Conservation (phyloP, 2,888 invertebrate species). For the Hetaerina titia region DNA sequence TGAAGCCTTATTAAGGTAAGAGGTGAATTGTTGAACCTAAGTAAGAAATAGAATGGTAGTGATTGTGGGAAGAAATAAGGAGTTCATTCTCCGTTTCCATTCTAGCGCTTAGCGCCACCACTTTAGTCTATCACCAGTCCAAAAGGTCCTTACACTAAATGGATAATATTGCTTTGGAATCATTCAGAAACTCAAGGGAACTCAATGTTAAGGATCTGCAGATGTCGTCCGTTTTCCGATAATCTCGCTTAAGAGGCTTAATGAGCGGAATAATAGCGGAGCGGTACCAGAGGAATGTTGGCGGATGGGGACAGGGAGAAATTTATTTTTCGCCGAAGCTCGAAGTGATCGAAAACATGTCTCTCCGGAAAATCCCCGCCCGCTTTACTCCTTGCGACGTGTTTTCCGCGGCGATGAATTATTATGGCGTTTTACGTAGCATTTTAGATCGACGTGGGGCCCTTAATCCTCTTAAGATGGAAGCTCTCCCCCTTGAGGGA, state of each 20-base stretch:
- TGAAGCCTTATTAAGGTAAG: too few species aligned
- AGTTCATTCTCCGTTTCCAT: too few species aligned
- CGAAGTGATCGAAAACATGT: slow-evolving; percentile 8
- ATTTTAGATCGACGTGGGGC: slow-evolving; percentile 24
- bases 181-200: not conserved
- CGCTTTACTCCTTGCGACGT: not conserved
- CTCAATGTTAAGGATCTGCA: not conserved
- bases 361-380: not conserved
- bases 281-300: not conserved
- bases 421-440: slow-evolving; percentile 35
- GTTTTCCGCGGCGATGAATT: slow-evolving; percentile 51
- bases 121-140: not conserved
- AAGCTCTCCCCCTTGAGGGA: not conserved
- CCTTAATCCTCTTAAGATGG: slow-evolving; percentile 20
- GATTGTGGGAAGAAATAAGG: too few species aligned
- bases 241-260: slow-evolving; percentile 26
- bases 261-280: not conserved
- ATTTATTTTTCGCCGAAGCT: not conserved
- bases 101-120: too few species aligned
- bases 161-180: not conserved
- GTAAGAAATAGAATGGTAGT: too few species aligned
- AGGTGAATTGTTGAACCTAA: too few species aligned
- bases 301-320: not conserved
- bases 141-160: not conserved
- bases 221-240: slow-evolving; percentile 7